Evolutionary conservation across 2,888 invertebrate genomes (phyloP), one percentile per base, ranked within the genome.

Genomic region (Synergus itoensis): DNA sequence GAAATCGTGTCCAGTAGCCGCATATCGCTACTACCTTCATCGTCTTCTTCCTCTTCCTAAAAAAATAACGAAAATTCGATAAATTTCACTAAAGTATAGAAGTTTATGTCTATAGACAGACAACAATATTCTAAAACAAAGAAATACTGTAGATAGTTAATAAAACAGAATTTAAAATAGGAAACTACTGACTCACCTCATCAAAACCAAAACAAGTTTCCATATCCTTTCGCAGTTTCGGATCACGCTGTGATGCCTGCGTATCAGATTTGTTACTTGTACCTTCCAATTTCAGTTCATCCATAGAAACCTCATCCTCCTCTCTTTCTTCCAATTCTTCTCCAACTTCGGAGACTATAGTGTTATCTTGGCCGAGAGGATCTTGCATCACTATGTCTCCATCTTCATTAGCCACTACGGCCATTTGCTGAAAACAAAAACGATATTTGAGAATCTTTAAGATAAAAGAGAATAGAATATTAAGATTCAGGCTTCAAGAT

Each of bases 131-230:
- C 64, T 28, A 28, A 28, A 28, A 78, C 65, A 76, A 77, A 64
- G 64, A 63, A 78, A 77, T 73, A 40, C 65, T 43, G 7, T 16
- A 48, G 16, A n/a, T 65, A 65, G 16, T 21, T 43, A 41, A 65
- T 48, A 48, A 65, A 77, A 77, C 69, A 77, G 45, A 40, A 36
- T 12, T 62, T 16, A 18, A 77, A 8, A 65, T n/a, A 48, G 1
- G 53, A 77, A 78, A 76, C 57, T 48, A 14, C 67, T 41, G 79
- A 93, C 94, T 93, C 90, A 95, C 96, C 86, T 94, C 94, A 91
- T 97, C 97, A 92, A 97, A 97, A 3, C 97, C 97, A 85, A 97
- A 97, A 91, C 97, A 97, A 21, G 95, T 95, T 89, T 96, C 95
- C 92, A 96, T 95, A 82, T 97, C 97, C 86, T 95, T 95, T 86